Percentiles rank a stretch among this genome's conserved stretches.
phyloP scores from a whole-genome alignment of 2,797 vertebrate genomes.

The Glossophaga mutica region DNA sequence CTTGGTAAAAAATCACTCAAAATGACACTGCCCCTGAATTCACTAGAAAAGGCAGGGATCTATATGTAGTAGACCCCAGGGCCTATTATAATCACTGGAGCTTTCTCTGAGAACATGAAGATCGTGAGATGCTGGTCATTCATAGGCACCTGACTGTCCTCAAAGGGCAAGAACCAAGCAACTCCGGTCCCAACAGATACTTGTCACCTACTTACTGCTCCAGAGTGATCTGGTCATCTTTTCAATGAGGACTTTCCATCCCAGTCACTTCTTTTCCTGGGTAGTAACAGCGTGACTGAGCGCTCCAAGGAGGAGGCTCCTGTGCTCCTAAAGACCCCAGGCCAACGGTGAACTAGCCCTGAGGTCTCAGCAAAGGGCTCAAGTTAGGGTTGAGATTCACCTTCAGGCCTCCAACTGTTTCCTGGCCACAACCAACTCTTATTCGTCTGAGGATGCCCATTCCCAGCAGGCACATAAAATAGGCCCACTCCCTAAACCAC shows the following conservation, averaged over 20 bases:
- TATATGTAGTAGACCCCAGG: background rate
- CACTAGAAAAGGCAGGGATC: background rate
- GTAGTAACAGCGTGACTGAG: background rate
- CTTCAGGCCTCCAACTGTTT: background rate
- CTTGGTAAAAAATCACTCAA: background rate
- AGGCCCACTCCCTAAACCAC: background rate
- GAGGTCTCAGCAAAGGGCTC: background rate
- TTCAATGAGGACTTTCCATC: background rate
- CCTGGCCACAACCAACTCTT: background rate
- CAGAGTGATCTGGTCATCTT: background rate
- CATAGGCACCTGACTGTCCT: background rate
- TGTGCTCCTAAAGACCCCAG: background rate
- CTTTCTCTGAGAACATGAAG: background rate
- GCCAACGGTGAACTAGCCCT: background rate
- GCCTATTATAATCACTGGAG: background rate
- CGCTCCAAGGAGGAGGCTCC: too few relatives aligned
- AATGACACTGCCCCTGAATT: background rate
- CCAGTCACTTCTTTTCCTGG: background rate
- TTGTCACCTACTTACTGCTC: background rate
- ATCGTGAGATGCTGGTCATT: background rate
- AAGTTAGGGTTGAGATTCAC: background rate
- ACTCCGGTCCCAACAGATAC: background rate
- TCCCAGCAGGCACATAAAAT: background rate
- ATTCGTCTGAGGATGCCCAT: background rate
- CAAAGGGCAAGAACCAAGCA: background rate